Base-by-base conservation (phyloP, 2,888 invertebrate species). In the Julus scandinavius region DNA sequence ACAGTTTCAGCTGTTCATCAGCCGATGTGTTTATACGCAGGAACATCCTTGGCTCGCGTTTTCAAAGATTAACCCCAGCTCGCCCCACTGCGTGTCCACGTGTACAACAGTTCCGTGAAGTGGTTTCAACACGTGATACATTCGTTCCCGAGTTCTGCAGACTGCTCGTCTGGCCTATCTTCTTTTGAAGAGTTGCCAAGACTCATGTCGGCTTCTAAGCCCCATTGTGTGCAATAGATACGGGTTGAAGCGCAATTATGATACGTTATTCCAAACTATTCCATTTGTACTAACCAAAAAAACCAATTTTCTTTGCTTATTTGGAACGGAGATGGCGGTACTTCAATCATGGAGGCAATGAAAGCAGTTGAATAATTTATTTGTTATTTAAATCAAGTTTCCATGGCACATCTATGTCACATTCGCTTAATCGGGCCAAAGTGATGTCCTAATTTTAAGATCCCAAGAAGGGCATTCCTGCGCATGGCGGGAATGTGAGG, bases 91-190 rank as follows among this genome's bases (percentile, higher is more conserved):
- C 72, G 5, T 72, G 72, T 72, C 72, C 72, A 72, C 72, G 72
- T 72, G 72, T 72, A 72, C 72, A 72, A 29, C 72, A 72, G 72
- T 72, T 72, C 72, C 72, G 72, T 72, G 72, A 72, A 72, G 29
- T 72, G 72, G 20, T 72, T 29, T 72, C 72, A 29, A 20, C 72
- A 72, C 72, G 72, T 72, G 72, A 72, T 72, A 72, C 72, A 72
- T n/a, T 7, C 5, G 72, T n/a, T 5, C 9, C 72, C 72, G 72
- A 72, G 5, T 29, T 20, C 29, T 72, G 72, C 72, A 72, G 72
- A 72, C 72, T 72, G 72, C 72, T 72, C 29, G 72, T 72, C 72
- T 72, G 72, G 20, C 20, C 29, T 72, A 72, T 72, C 72, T 72
- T 72, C 63, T n/a, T n/a, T 72, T 72, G 72, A 72, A 72, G 20